Base-by-base conservation (phyloP, 1,140 invertebrate genomes). In the Agrypnia vestita region DNA sequence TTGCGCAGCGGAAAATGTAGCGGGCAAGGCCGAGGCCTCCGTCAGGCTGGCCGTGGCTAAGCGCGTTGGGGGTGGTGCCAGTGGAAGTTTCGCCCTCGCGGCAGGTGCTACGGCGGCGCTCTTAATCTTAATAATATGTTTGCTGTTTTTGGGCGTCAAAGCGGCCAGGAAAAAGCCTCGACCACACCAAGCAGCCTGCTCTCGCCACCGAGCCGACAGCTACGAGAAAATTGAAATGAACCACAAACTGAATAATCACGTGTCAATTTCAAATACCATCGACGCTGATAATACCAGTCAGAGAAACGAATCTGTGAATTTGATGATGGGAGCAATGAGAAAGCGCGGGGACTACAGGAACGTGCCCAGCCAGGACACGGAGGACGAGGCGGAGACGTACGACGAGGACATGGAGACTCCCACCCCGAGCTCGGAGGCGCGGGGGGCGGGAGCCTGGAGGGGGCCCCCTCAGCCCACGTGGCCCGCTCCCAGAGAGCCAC, bases 221-320 rank as follows among this genome's bases (percentile, higher is more conserved):
- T 94, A 94, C 84, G 94, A 94, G 85, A 95, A 95, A 88, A 94
- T 95, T 78, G 93, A 94, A 84, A 91, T 94, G 89, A 93, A 91
- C 86, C 90, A 91, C 81, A 90, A 90, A 81, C 55, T 79, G n/a
- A 79, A 79, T 21, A 78, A 82, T 25, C 82, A 79, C 53, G 84
- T 83, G 17, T 61, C 79, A 6, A 64, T 77, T 21, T 19, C 75
- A 11, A 77, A 77, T 12, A 67, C 86, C 73, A 84, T 82, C 10
- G 81, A 79, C 47, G 80, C 85, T 17, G 90, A 91, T 69, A 67
- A 49, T 72, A 86, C 85, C 59, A 86, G 85, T 10, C 89, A 90
- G 79, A 87, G 90, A 21, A 86, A 88, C 46, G 83, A 86, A 75
- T 84, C 86, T 3, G 79, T 86, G 67, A 82, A 51, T 64, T 67